phyloP scores from a whole-genome alignment of 1,140 invertebrate genomes.

The Drosophila arawakana region DNA sequence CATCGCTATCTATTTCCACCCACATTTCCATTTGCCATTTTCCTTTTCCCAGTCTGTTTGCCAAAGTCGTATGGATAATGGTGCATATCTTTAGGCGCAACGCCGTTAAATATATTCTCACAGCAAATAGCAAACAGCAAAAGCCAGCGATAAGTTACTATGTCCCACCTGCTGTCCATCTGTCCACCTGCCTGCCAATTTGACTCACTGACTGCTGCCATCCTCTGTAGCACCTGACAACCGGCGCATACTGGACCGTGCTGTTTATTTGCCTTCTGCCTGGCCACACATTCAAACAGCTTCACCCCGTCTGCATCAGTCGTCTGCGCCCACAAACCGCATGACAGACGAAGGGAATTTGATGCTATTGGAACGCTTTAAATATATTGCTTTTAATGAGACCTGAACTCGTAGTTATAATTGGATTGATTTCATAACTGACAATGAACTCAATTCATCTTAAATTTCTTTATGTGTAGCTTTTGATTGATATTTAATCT shows the following conservation, averaged over 20 bases:
- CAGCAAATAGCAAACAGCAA: slow-evolving; percentile 9
- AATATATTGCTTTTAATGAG: too few species aligned
- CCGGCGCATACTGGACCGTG: not conserved
- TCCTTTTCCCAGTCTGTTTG: slow-evolving; percentile 37
- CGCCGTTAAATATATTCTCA: slow-evolving; percentile 53
- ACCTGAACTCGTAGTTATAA: too few species aligned
- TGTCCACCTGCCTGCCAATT: too few species aligned
- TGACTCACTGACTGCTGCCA: not conserved
- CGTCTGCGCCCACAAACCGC: too few species aligned
- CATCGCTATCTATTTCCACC: not conserved
- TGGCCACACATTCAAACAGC: not conserved
- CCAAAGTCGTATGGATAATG: slow-evolving; percentile 58
- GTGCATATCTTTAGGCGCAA: slow-evolving; percentile 60
- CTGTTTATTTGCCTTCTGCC: not conserved
- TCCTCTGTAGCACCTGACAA: slow-evolving; percentile 12
- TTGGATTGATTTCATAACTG: too few species aligned
- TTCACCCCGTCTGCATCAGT: not conserved
- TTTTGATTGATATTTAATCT: not conserved
- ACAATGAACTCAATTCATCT: not conserved
- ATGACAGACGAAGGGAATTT: too few species aligned
- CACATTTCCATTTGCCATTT: not conserved
- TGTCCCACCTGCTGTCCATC: not conserved
- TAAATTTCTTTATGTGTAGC: not conserved
- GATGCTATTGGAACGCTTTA: too few species aligned
- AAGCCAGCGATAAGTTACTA: slow-evolving; percentile 26